Evolutionary conservation across 2,888 invertebrate genomes (phyloP), one percentile per base, ranked within the genome.

Genomic region (Campoplex capitator): DNA sequence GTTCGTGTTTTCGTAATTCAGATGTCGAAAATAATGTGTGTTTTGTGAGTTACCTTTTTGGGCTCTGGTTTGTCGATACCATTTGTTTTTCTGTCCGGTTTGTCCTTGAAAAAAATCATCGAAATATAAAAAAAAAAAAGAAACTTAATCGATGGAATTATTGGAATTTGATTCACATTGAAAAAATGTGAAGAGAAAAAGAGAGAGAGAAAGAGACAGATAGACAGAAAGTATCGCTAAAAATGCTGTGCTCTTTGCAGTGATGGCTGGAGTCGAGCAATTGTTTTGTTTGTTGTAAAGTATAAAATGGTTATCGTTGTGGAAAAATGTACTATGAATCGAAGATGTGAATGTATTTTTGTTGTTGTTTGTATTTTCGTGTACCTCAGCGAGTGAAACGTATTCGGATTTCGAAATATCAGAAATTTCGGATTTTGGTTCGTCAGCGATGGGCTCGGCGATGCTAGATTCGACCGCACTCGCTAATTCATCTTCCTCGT

Each of bases 31-130:
- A 67, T 35, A 35, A n/a, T 38, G 62, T 80, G 71, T 80, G 62
- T 70, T 23, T 38, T 51, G 76, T 75, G 79, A 83, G 89, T 91
- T 94, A 94, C 94, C 94, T 94, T 93, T 85, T 91, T 88, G 28
- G 89, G 38, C 78, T 87, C 90, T 89, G 93, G 92, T 92, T 93
- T 93, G 91, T 92, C 92, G 91, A 93, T 92, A 93, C 94, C 94
- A 79, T 94, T 94, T 85, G 91, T 90, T 92, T 94, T 92, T 71
- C 92, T 90, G 86, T 93, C 93, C 85, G 91, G 91, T 90, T 91
- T 92, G 65, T 92, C 93, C 90, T 93, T 91, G 91, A 93, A 93
- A 77, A 92, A 92, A 91, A 90, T 73, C 18, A 54, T 54, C 4
- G 35, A 13, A n/a, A 35, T 85, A 88, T 88, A 89, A 88, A 91